Base-by-base conservation (phyloP, 2,113 vertebrate genomes). In the Xiphias gladius region DNA sequence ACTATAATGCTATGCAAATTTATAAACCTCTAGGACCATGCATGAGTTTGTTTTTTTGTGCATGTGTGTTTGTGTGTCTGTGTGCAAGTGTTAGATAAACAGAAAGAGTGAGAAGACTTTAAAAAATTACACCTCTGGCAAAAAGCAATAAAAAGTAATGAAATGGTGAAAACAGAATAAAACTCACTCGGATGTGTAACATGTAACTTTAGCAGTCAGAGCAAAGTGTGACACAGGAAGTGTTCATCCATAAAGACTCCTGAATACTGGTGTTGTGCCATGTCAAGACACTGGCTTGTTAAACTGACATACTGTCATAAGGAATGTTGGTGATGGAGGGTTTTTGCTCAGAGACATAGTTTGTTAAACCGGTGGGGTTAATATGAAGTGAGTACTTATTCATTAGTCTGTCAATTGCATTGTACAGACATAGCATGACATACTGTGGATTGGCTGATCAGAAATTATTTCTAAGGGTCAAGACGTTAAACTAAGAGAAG, bases 301-400 rank as follows among this genome's bases (percentile, higher is more conserved):
- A 79, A 88, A 66, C 14, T 83, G 91, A 87, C 91, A 85, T 70
- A 74, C 85, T 91, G 88, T 90, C 88, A 87, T 64, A 83, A 86
- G 79, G 70, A 73, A 87, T 89, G 83, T 72, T 62, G 32, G 62
- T 43, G 63, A 90, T 91, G 65, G 63, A 80, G 63, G 57, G 43
- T 70, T 88, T 85, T 86, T 57, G 41, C 75, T 76, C 43, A 43
- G 32, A 90, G 73, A 87, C 65, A 85, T 57, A 80, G 61, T 88
- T 84, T 84, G 76, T 90, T 82, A 37, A 82, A 86, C 35, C 32
- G 74, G 22, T 5, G 52, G 69, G 24, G 26, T 73, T 79, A 78
- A 82, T 81, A 65, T 77, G 74, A 90, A 79, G 62, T 85, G 79
- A 86, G 84, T 85, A 79, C 82, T 83, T 62, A 52, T 50, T 61